Evolutionary conservation across 1,140 invertebrate species (phyloP), one percentile per base, ranked within the genome.

Genomic region (Phymastichus coffea): DNA sequence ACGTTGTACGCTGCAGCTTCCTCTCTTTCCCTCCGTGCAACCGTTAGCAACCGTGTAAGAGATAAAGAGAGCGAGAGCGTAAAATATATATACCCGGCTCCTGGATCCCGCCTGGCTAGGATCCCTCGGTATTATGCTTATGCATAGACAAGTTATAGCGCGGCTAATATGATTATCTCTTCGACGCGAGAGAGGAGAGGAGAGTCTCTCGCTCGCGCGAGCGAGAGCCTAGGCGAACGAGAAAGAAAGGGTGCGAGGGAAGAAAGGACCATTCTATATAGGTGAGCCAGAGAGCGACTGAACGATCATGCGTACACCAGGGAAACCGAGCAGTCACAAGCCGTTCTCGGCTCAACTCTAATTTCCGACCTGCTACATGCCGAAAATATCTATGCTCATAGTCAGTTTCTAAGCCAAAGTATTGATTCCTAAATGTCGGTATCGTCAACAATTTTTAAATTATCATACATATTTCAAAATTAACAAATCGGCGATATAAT

Each of bases 141-240:
- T 74, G 73, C 73, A 79, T 80, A 77, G 75, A 73, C 74, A 74
- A 79, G 76, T 76, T 78, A 78, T 75, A 70, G 73, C 68, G 54
- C 38, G 63, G 66, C 69, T 80, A 80, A 80, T 76, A 70, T 75
- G 71, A 80, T 80, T 79, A 80, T 77, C 76, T 75, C 67, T 72
- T 76, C 74, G 70, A 72, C 72, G 71, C 70, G 64, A 63, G 61
- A 64, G 52, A 40, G n/a, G n/a, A n/a, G n/a, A n/a, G n/a, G n/a
- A n/a, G n/a, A n/a, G n/a, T n/a, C n/a, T n/a, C 30, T 55, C 52
- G 17, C n/a, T 17, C 23, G 9, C 9, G 35, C 10, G 26, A 17
- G 38, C 17, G 56, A 28, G 22, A 20, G 43, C 37, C n/a, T 2
- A n/a, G 1, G 1, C 23, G 17, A 37, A 23, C 19, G 30, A 19